These are phyloP conservation scores for Dendrolimus pini DNA, from an alignment of 2,888 invertebrate genomes.

Conservation along the genomic window DNA sequence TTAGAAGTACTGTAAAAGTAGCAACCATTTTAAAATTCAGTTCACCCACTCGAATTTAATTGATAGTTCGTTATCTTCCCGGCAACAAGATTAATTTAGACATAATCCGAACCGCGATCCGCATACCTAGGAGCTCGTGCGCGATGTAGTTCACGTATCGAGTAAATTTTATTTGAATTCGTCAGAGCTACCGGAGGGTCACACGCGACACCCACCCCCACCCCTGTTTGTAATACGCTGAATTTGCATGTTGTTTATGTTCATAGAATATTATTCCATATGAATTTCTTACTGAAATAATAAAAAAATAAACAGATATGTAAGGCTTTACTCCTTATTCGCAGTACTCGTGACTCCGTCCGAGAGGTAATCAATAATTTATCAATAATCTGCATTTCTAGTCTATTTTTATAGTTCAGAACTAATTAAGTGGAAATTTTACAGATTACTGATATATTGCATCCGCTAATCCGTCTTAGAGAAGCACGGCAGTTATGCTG, in stretches of 20 bases:
- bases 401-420: too few relatives aligned
- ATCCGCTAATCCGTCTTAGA: too few relatives aligned
- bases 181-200: constrained; percentile 21
- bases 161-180: constrained; percentile 44
- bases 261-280: neutral
- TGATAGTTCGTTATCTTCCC: constrained; percentile 41
- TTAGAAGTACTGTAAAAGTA: neutral
- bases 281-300: neutral
- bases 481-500: too few relatives aligned
- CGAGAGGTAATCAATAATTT: too few relatives aligned
- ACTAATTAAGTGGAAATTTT: too few relatives aligned
- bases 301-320: too few relatives aligned
- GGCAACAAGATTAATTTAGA: constrained; percentile 37
- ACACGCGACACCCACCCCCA: constrained; percentile 8
- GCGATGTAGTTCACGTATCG: constrained; percentile 31
- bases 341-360: too few relatives aligned
- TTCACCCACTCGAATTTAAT: constrained; percentile 32
- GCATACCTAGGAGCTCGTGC: constrained; percentile 19
- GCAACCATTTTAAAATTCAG: constrained; percentile 12
- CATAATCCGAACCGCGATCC: constrained; percentile 27
- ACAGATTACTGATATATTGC: too few relatives aligned
- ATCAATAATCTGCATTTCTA: too few relatives aligned
- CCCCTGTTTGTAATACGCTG: constrained; percentile 3
- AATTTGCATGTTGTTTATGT: neutral
- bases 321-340: too few relatives aligned